Conservation (phyloP, 2,888 invertebrate genomes). For the Lasioglossum villosulum region DNA sequence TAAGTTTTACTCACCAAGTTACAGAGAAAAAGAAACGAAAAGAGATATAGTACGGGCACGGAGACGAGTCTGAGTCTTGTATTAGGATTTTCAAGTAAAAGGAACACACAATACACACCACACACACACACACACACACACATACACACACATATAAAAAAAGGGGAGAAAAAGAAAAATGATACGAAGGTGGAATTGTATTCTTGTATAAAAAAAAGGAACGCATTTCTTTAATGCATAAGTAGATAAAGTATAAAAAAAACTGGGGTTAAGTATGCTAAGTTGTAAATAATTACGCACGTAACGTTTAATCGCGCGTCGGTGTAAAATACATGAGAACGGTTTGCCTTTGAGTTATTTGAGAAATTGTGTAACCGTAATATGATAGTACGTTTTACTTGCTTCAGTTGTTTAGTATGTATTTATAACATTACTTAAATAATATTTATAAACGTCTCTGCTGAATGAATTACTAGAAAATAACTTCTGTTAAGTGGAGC, state of each 20-base stretch:
- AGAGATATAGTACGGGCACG: constrained; percentile 10
- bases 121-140: background rate
- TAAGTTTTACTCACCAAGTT: constrained; percentile 63
- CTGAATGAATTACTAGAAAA: constrained; percentile 31
- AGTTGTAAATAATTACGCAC: constrained; percentile 64
- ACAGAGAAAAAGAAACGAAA: constrained; percentile 17
- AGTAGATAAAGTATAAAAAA: constrained; percentile 51
- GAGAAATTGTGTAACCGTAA: constrained; percentile 39
- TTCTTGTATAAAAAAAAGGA: constrained; percentile 65
- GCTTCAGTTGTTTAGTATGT: constrained; percentile 49
- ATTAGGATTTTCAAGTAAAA: constrained; percentile 33
- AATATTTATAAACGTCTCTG: constrained; percentile 59
- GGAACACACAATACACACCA: background rate
- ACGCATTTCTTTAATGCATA: constrained; percentile 69
- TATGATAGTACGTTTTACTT: constrained; percentile 46
- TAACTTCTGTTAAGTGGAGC: constrained; percentile 38
- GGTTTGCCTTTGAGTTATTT: constrained; percentile 37
- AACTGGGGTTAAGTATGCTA: constrained; percentile 43
- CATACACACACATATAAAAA: background rate
- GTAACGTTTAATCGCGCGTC: constrained; percentile 54
- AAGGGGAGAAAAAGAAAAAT: constrained; percentile 27
- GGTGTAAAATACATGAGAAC: constrained; percentile 44
- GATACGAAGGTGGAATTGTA: constrained; percentile 51
- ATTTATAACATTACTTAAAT: constrained; percentile 64
- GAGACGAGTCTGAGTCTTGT: constrained; percentile 32